These are phyloP conservation scores for Lacanobia oleracea DNA, from an alignment of 2,888 invertebrate genomes.

Conservation along the genomic window DNA sequence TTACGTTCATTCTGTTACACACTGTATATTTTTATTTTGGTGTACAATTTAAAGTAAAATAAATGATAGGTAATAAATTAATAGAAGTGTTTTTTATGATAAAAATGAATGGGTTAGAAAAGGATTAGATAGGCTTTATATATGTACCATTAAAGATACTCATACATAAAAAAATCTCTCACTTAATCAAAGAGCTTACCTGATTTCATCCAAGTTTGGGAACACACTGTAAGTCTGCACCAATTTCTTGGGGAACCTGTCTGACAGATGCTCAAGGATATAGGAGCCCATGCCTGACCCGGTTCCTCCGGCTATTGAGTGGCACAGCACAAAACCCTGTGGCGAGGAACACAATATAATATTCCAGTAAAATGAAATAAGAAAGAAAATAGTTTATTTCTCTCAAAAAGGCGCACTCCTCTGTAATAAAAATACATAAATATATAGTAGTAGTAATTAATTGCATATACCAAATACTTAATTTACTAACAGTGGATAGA, in stretches of 20 bases:
- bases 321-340: constrained; percentile 98
- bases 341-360: neutral
- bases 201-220: constrained; percentile 98
- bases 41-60: no score
- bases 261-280: constrained; percentile 96
- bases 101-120: neutral
- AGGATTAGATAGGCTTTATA: neutral
- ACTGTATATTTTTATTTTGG: no score
- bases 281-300: constrained; percentile 99
- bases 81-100: neutral
- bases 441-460: no score
- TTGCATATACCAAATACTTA: neutral
- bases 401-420: no score
- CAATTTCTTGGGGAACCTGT: constrained; percentile 99
- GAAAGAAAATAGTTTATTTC: no score
- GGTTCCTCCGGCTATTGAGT: constrained; percentile 99
- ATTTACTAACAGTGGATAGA: neutral
- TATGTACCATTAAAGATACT: no score
- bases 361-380: neutral
- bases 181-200: constrained; percentile 81
- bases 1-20: no score
- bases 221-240: constrained; percentile 99
- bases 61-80: neutral
- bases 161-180: neutral
- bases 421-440: no score